A percentile compares a stretch with the other conserved stretches of the same genome.
Evolutionary conservation across 2,797 vertebrate species (phyloP).

Genomic region (Pyrocephalus nanus): DNA sequence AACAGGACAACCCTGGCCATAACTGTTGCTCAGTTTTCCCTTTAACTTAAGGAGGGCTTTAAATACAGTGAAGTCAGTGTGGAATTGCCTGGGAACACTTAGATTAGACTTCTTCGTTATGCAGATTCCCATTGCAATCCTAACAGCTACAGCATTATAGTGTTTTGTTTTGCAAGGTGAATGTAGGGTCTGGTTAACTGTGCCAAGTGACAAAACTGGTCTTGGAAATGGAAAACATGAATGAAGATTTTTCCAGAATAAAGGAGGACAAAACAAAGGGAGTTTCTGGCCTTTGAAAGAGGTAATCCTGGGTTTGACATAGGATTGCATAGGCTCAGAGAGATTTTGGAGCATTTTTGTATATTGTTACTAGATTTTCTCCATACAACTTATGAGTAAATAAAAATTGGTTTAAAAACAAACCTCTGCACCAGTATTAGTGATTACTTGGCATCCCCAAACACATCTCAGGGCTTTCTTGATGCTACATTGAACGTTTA

Average conservation of each 20-base stretch:
- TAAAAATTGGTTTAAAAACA: background rate
- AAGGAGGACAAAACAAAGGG: background rate
- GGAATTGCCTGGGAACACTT: background rate
- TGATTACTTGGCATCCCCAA: background rate
- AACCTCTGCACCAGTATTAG: background rate
- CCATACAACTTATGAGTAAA: background rate
- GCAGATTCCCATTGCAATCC: background rate
- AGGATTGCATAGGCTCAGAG: background rate
- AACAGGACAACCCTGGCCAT: background rate
- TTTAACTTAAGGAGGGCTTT: background rate
- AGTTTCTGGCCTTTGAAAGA: background rate
- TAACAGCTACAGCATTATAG: background rate
- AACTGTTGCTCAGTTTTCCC: background rate
- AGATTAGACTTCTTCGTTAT: background rate
- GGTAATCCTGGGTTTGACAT: background rate
- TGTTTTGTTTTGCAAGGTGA: background rate
- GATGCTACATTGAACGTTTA: background rate
- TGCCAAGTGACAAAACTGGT: background rate
- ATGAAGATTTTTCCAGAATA: background rate
- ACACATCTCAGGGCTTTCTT: background rate
- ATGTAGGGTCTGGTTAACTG: background rate
- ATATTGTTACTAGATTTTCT: background rate
- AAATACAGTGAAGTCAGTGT: background rate
- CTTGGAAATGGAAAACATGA: background rate
- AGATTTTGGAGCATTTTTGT: background rate